Evolutionary conservation across 1,140 invertebrate species (phyloP), one percentile per base, ranked within the genome.

Genomic region (Piezodorus guildinii): DNA sequence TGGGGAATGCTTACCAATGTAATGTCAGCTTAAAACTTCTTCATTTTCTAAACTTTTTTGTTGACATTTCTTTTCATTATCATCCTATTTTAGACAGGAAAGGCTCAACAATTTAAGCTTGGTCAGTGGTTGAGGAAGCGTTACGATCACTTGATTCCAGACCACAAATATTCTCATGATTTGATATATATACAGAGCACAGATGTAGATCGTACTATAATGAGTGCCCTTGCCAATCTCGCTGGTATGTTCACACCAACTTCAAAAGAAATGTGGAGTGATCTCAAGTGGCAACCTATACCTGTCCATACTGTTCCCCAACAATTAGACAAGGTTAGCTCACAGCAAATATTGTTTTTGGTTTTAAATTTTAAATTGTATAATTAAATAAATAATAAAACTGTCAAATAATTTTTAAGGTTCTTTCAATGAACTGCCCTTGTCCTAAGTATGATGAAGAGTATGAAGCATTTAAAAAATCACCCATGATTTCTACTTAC

Each of bases 281-380:
- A 80, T 3, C 72, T 94, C 1, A 70, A 75, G 14, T 96, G 93
- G 93, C 91, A 94, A 73, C 92, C 93, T 0, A 88, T 96, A 69
- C 90, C 93, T 0, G 79, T 96, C 12, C 90, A 94, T 68, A 90
- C 91, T 0, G 69, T 78, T 19, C 85, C 87, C 0, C 78, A 84
- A 72, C 68, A 76, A 1, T 65, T 80, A 23, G 90, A 94, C 77
- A 70, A 81, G 66, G 71, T 91, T 39, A 43, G 58, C 34, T 12
- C 3, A 10, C 12, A 10, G 34, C 1, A 4, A 39, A 6, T 39
- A 39, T 39, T 39, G 34, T 39, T 12, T 39, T 39, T 10, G 6
- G 12, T 39, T 39, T 39, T 10, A 39, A 1, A 1, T 8, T 12
- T 39, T 10, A 39, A 1, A 1, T 8, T 12, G 6, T 12, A 5